Evolutionary conservation across 1,140 invertebrate genomes (phyloP).

Genomic region (Dinothrombium tinctorium): DNA sequence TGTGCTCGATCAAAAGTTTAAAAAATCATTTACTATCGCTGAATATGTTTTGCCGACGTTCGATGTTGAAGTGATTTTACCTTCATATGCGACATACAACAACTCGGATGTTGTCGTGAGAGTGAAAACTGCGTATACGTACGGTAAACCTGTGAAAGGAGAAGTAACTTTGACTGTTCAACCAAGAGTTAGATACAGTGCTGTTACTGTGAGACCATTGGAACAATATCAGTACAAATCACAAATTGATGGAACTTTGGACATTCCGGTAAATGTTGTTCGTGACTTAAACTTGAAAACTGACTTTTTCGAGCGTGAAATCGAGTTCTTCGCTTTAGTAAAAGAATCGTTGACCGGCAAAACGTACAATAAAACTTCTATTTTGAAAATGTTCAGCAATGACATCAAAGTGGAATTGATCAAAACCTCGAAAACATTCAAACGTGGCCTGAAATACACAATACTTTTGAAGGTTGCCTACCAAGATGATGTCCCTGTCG

Average conservation of each 20-base stretch:
- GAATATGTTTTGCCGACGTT: slow-evolving; percentile 85
- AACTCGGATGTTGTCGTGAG: slow-evolving; percentile 42
- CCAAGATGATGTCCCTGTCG: slow-evolving; percentile 45
- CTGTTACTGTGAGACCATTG: slow-evolving; percentile 15
- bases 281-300: slow-evolving; percentile 15
- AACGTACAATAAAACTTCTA: slow-evolving; percentile 47
- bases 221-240: slow-evolving; percentile 16
- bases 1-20: slow-evolving; percentile 8
- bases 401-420: slow-evolving; percentile 58
- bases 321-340: slow-evolving; percentile 48
- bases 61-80: slow-evolving; percentile 62
- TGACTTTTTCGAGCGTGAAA: slow-evolving; percentile 27
- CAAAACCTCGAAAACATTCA: slow-evolving; percentile 26
- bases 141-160: slow-evolving; percentile 47
- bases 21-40: slow-evolving; percentile 46
- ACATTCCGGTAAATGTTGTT: slow-evolving; percentile 16
- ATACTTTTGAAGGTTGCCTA: slow-evolving; percentile 45
- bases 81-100: slow-evolving; percentile 51
- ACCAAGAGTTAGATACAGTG: slow-evolving; percentile 14
- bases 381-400: slow-evolving; percentile 47
- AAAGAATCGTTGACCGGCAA: slow-evolving; percentile 53
- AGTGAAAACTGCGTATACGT: slow-evolving; percentile 54
- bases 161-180: slow-evolving; percentile 17
- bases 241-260: slow-evolving; percentile 15
- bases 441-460: slow-evolving; percentile 56